phyloP scores from a whole-genome alignment of 2,888 invertebrate species.

The Brenthis ino region DNA sequence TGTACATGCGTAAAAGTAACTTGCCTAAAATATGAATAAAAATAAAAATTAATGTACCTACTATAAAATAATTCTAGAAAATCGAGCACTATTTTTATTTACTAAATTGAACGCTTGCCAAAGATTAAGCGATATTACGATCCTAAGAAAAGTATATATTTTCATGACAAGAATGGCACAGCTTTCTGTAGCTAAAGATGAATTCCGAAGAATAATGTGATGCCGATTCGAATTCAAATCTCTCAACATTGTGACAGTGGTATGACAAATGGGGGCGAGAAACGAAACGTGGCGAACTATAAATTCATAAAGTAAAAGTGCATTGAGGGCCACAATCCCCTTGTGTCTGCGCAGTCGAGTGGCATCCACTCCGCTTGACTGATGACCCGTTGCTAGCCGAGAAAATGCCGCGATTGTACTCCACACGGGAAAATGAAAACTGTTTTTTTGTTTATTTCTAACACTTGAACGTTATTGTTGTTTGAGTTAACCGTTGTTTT shows the following conservation, averaged over 20 bases:
- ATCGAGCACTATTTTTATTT: too few relatives aligned
- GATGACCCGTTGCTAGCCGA: constrained; percentile 50
- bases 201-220: constrained; percentile 23
- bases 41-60: too few relatives aligned
- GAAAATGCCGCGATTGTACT: constrained; percentile 55
- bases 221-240: constrained; percentile 41
- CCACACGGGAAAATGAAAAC: constrained; percentile 42
- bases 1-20: too few relatives aligned
- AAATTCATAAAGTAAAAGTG: constrained; percentile 58
- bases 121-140: constrained; percentile 9
- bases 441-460: constrained; percentile 40
- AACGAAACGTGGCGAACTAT: constrained; percentile 61
- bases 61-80: too few relatives aligned
- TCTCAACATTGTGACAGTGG: constrained; percentile 42
- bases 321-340: constrained; percentile 62
- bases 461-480: constrained; percentile 32
- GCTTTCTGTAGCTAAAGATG: constrained; percentile 1
- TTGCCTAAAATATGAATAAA: too few relatives aligned
- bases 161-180: not conserved
- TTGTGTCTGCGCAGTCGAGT: constrained; percentile 56
- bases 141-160: constrained; percentile 1
- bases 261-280: constrained; percentile 61
- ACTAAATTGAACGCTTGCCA: too few relatives aligned
- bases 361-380: constrained; percentile 51
- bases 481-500: not conserved